A percentile compares a stretch with the other conserved stretches of the same genome.
Evolutionary conservation across 2,888 invertebrate genomes (phyloP).

Genomic region (Molorchus minor): DNA sequence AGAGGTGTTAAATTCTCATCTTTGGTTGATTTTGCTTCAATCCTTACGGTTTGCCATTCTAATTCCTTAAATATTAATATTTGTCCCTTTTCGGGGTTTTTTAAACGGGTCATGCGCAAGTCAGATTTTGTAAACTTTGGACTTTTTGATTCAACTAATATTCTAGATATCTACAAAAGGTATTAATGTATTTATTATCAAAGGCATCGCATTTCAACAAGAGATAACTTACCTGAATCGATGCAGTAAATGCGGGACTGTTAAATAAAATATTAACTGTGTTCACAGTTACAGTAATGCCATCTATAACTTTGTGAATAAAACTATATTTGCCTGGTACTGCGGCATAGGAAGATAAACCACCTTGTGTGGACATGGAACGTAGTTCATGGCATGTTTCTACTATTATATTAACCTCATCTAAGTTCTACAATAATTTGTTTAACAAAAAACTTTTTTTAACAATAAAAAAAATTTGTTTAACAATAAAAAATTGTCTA

Average conservation of each 20-base stretch:
- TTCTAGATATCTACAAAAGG: slow-evolving; percentile 80
- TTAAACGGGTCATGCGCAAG: slow-evolving; percentile 89
- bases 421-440: slow-evolving; percentile 91
- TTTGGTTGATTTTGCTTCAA: slow-evolving; percentile 89
- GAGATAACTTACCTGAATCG: slow-evolving; percentile 80
- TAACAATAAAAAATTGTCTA: too few relatives aligned
- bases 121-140: slow-evolving; percentile 90
- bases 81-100: slow-evolving; percentile 88
- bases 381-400: slow-evolving; percentile 92
- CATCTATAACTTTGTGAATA: slow-evolving; percentile 95
- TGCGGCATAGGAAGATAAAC: slow-evolving; percentile 66
- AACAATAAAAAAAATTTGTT: too few relatives aligned
- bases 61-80: slow-evolving; percentile 96
- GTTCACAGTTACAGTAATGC: slow-evolving; percentile 95
- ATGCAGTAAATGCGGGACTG: slow-evolving; percentile 94
- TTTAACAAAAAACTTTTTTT: too few relatives aligned
- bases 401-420: slow-evolving; percentile 92
- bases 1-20: slow-evolving; percentile 85
- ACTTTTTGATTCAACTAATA: slow-evolving; percentile 92
- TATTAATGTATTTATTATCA: too few relatives aligned
- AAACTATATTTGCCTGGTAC: slow-evolving; percentile 82
- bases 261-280: slow-evolving; percentile 93
- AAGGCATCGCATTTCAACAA: too few relatives aligned
- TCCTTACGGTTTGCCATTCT: slow-evolving; percentile 95
- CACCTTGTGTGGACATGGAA: slow-evolving; percentile 68